Conservation (phyloP, 2,113 vertebrate genomes). For the Istiophorus platypterus region DNA sequence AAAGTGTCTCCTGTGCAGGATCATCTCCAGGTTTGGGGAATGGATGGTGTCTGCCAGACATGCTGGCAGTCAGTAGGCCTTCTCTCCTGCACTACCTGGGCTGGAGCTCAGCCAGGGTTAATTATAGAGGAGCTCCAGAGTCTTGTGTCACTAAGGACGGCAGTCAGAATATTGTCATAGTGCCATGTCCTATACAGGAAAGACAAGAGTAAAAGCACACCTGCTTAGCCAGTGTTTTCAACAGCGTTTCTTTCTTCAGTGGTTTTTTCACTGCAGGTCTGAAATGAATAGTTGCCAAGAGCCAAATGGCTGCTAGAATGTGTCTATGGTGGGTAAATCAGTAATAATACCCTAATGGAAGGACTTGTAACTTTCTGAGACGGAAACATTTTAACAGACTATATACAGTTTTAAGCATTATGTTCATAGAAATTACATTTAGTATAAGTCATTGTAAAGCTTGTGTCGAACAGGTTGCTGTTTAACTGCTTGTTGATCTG, state of each 20-base stretch:
- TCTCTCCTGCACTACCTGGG: constrained; percentile 83
- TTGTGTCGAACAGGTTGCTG: not conserved
- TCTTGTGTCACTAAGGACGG: constrained; percentile 82
- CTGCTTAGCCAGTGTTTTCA: constrained; percentile 69
- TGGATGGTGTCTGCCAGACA: constrained; percentile 84
- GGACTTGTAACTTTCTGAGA: constrained; percentile 3
- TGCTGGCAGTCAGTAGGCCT: constrained; percentile 79
- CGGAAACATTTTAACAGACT: constrained; percentile 17
- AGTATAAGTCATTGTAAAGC: not conserved
- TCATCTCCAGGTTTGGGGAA: constrained; percentile 82
- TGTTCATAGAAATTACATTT: not conserved
- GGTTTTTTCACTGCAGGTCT: constrained; percentile 43
- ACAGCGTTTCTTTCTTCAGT: constrained; percentile 39
- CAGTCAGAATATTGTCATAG: constrained; percentile 83
- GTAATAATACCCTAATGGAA: constrained; percentile 1
- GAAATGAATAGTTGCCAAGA: constrained; percentile 35
- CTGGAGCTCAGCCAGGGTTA: constrained; percentile 88
- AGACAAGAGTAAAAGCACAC: constrained; percentile 80
- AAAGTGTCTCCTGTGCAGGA: constrained; percentile 82
- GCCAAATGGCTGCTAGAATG: constrained; percentile 41
- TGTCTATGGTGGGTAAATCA: constrained; percentile 37
- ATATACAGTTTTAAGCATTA: not conserved
- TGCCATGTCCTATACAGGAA: constrained; percentile 83
- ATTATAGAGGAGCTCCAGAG: constrained; percentile 87
- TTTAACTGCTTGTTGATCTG: not conserved